These are phyloP conservation scores for Cydia amplana DNA, from an alignment of 1,140 invertebrate species.

Conservation along the genomic window DNA sequence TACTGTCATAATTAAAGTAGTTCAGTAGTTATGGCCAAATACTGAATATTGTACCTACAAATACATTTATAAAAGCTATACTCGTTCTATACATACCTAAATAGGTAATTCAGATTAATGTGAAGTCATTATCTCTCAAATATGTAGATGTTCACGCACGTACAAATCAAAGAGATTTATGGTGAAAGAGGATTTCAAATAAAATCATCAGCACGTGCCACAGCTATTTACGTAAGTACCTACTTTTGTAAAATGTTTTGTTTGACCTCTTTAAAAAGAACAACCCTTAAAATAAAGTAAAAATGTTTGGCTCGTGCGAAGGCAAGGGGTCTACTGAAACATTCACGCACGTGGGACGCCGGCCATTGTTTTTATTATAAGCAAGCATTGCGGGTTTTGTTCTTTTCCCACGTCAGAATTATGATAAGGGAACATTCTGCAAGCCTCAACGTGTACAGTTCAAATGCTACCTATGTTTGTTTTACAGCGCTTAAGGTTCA, in stretches of 20 bases:
- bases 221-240: conserved; percentile 21
- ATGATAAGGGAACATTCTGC: conserved; percentile 59
- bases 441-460: conserved; percentile 45
- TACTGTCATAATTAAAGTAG: no score
- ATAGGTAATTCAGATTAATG: no score
- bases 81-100: neutral
- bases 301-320: conserved; percentile 42
- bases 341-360: conserved; percentile 48
- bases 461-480: conserved; percentile 42
- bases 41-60: no score
- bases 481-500: conserved; percentile 2
- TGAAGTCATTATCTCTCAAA: neutral
- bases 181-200: neutral
- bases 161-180: neutral
- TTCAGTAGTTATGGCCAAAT: no score
- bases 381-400: conserved; percentile 56
- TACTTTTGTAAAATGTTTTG: conserved; percentile 30
- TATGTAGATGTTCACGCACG: neutral
- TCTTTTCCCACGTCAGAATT: conserved; percentile 56
- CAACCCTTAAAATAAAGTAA: conserved; percentile 40
- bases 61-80: neutral
- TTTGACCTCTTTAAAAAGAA: conserved; percentile 37
- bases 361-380: conserved; percentile 64
- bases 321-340: conserved; percentile 47
- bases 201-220: conserved; percentile 7